Evolutionary conservation across 2,797 vertebrate genomes (phyloP).

Genomic region (Scolopax rusticola): DNA sequence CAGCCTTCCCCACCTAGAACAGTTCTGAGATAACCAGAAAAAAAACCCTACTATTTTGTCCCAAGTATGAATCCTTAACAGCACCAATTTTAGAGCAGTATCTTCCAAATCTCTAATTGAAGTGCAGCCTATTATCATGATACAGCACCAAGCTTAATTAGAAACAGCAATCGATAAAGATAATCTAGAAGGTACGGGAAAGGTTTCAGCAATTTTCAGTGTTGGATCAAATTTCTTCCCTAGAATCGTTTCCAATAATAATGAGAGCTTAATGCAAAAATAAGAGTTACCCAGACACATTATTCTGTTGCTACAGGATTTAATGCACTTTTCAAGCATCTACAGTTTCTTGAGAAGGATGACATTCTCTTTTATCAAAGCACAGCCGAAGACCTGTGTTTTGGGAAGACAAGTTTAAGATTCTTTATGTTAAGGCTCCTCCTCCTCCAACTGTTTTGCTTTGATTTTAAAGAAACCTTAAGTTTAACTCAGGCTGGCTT

Average conservation of each 20-base stretch:
- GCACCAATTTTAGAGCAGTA: background rate
- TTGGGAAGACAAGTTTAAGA: background rate
- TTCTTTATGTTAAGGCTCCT: background rate
- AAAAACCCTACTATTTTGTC: background rate
- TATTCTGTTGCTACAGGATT: background rate
- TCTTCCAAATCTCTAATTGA: background rate
- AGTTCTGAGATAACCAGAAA: background rate
- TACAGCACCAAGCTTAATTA: slow-evolving; percentile 36
- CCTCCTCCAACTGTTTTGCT: background rate
- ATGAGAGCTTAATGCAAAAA: slow-evolving; percentile 25
- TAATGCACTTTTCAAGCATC: background rate
- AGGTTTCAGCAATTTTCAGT: slow-evolving; percentile 13
- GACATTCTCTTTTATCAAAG: background rate
- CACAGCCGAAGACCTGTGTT: background rate
- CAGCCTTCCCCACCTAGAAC: background rate
- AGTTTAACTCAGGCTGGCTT: background rate
- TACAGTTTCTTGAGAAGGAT: background rate
- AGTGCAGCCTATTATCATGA: background rate
- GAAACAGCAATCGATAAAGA: slow-evolving; percentile 30
- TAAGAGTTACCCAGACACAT: background rate
- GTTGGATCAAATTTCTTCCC: slow-evolving; percentile 39
- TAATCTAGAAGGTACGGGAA: slow-evolving; percentile 4
- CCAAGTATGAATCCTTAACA: background rate
- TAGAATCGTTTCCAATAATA: slow-evolving; percentile 29
- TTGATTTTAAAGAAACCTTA: background rate